Base-by-base conservation (phyloP, 2,888 invertebrate species). In the Electrophaes corylata region DNA sequence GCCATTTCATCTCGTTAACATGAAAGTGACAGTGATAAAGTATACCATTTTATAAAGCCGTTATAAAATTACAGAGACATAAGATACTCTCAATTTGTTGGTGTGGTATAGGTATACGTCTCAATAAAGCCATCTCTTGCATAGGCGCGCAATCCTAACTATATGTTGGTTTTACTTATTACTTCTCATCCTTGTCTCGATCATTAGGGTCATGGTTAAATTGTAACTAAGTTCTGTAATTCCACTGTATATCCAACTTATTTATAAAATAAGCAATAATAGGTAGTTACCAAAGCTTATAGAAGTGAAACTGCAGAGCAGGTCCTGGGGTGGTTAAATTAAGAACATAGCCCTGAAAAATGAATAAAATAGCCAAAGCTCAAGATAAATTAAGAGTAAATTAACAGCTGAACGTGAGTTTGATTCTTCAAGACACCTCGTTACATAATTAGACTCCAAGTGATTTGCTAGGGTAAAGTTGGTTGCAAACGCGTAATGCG, bases 131-230 rank as follows among this genome's bases (percentile, higher is more conserved):
- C 26, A 10, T 29, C 26, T 29, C 26, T 44, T 6, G 6, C 4
- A 29, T 29, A 5, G 29, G 29, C 44, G 29, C 29, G 16, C 6
- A 41, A 19, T 16, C 16, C 41, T 8, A 5, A 41, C 39, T 14
- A 12, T 23, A 6, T 4, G 14, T 53, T 45, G 12, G 2, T n/a
- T 18, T 35, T 47, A 26, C 11, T n/a, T 31, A 31, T 14, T 23
- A 40, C 14, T 26, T 44, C 14, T 37, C 4, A 55, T 60, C 12
- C 37, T 55, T 12, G 31, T 50, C 37, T 41, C 8, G 20, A 44
- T 60, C 55, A 60, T 60, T 60, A 60, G 51, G 60, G 60, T 55
- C 60, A 60, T 39, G 60, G 55, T 55, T 54, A n/a, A 39, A 51
- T 41, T 46, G 33, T 50, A 51, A 51, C 51, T 50, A 37, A 49